These are phyloP conservation scores for Brachypterus glaber DNA, from an alignment of 2,888 invertebrate genomes.

Conservation along the genomic window DNA sequence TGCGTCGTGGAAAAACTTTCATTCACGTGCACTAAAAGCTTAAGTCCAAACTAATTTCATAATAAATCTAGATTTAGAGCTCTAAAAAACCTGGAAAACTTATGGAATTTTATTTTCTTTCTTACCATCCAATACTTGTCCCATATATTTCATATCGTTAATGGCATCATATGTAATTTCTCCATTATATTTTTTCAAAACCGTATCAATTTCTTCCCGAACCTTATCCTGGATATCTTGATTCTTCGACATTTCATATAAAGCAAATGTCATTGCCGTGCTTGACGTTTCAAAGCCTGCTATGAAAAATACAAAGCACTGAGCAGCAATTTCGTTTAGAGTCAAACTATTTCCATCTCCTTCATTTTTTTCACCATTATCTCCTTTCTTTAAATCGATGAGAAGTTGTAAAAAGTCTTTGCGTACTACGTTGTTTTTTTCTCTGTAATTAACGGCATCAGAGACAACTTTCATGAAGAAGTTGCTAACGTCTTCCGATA, in stretches of 20 bases:
- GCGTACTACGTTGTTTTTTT: constrained; percentile 37
- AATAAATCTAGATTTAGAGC: no score
- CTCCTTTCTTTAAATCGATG: constrained; percentile 24
- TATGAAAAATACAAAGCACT: constrained; percentile 40
- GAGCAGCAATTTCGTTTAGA: constrained; percentile 40
- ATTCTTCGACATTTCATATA: constrained; percentile 42
- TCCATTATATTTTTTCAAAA: constrained; percentile 23
- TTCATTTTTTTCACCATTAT: constrained; percentile 10
- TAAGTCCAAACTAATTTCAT: no score
- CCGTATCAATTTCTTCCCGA: constrained; percentile 34
- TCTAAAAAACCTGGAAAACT: no score
- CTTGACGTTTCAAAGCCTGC: constrained; percentile 47
- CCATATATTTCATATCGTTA: constrained; percentile 13
- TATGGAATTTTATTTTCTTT: no score
- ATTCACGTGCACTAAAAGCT: no score
- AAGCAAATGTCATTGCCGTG: constrained; percentile 38
- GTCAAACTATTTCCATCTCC: constrained; percentile 40
- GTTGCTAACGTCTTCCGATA: constrained; percentile 24
- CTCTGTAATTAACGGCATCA: constrained; percentile 39
- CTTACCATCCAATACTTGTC: constrained; percentile 12
- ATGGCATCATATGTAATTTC: constrained; percentile 14
- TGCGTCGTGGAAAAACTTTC: no score
- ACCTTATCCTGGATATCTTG: constrained; percentile 35
- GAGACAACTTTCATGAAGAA: constrained; percentile 42
- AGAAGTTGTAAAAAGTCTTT: constrained; percentile 48